Evolutionary conservation across 2,797 vertebrate species (phyloP).

Genomic region (Xenops minutus): DNA sequence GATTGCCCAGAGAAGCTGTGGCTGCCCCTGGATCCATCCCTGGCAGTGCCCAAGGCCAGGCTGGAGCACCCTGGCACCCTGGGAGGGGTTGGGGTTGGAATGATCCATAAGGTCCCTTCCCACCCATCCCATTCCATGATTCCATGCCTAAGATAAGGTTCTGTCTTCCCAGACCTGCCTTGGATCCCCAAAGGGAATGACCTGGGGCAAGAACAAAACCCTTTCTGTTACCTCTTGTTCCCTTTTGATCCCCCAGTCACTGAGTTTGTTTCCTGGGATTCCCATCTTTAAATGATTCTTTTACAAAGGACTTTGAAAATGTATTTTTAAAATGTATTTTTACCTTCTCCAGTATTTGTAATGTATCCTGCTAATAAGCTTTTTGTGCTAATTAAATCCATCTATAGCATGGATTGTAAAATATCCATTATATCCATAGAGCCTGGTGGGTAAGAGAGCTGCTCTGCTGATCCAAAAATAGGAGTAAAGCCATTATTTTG

Average conservation of each 20-base stretch:
- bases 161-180: not conserved
- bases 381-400: not conserved
- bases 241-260: not conserved
- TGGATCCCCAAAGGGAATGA: not conserved
- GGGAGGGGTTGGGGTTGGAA: not conserved
- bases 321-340: not conserved
- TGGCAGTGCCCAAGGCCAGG: not conserved
- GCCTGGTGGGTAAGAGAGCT: not conserved
- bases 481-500: not conserved
- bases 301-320: not conserved
- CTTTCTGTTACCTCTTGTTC: not conserved
- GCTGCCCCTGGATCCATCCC: not conserved
- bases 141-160: not conserved
- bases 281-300: not conserved
- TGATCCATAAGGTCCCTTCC: not conserved
- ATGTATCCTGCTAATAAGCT: not conserved
- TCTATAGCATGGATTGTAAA: not conserved
- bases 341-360: not conserved
- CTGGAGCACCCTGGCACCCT: not conserved
- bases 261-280: not conserved
- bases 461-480: not conserved
- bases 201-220: not conserved
- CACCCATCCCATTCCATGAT: not conserved
- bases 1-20: not conserved
- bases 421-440: not conserved